Evolutionary conservation across 2,888 invertebrate species (phyloP).

Genomic region (Ochropacha duplaris): DNA sequence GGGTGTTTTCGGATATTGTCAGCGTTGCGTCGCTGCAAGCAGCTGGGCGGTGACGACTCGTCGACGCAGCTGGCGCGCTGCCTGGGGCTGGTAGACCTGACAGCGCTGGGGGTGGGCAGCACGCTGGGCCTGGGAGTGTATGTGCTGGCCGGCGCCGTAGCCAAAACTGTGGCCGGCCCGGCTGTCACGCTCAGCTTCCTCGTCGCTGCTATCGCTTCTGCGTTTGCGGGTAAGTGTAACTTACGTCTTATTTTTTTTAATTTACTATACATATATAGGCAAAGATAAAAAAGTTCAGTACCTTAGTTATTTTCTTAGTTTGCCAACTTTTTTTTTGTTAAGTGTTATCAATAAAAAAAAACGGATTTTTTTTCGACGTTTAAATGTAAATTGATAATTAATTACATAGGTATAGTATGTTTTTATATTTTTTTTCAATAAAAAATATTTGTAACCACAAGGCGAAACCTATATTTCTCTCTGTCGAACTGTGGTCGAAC

Average conservation of each 20-base stretch:
- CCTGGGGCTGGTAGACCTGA: slow-evolving; percentile 91
- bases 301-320: no score
- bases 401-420: no score
- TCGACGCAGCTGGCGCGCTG: slow-evolving; percentile 84
- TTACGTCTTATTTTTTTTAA: slow-evolving; percentile 7
- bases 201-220: slow-evolving; percentile 95
- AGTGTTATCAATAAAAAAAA: no score
- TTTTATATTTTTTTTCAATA: no score
- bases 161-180: slow-evolving; percentile 93
- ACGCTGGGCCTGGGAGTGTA: slow-evolving; percentile 97
- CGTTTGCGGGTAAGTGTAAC: slow-evolving; percentile 89
- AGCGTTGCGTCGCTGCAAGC: slow-evolving; percentile 76
- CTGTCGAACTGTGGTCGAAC: no score
- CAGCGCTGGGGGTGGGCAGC: slow-evolving; percentile 93
- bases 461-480: no score
- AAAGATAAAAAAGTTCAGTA: no score
- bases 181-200: slow-evolving; percentile 95
- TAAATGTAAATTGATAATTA: no score
- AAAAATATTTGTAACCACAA: no score
- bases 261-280: no score
- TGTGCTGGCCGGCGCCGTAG: slow-evolving; percentile 95
- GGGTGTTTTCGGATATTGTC: slow-evolving; percentile 52
- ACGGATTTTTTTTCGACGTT: no score
- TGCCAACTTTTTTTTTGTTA: no score
- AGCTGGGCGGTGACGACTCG: slow-evolving; percentile 60